These are phyloP conservation scores for Altica lythri DNA, from an alignment of 2,888 invertebrate species.

Conservation along the genomic window DNA sequence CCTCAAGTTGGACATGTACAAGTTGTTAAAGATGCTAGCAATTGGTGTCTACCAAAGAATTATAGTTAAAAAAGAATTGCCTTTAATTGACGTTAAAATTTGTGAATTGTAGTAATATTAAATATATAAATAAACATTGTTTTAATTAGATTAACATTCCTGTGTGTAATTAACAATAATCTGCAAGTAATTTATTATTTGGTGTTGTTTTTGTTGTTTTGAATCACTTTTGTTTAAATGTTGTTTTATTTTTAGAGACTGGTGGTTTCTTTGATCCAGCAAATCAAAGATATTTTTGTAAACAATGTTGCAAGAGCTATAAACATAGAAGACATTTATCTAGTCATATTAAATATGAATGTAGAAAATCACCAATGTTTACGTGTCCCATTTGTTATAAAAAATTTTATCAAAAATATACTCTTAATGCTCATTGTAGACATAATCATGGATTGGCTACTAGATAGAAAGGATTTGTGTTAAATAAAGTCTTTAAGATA, in stretches of 20 bases:
- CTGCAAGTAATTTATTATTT: background rate
- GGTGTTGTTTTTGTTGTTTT: conserved; percentile 10
- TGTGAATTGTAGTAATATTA: background rate
- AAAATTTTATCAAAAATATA: too few relatives aligned
- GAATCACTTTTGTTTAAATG: conserved; percentile 40
- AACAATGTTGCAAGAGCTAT: conserved; percentile 26
- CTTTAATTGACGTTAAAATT: background rate
- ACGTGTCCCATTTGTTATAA: too few relatives aligned
- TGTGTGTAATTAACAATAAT: too few relatives aligned
- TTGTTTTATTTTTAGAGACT: conserved; percentile 42
- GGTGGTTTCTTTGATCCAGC: background rate
- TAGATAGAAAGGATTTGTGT: too few relatives aligned
- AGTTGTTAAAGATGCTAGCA: background rate
- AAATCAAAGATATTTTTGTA: conserved; percentile 5
- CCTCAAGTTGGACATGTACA: background rate
- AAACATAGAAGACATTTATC: conserved; percentile 28
- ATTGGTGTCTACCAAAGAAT: background rate
- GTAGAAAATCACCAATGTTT: too few relatives aligned
- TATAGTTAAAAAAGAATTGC: background rate
- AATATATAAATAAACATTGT: background rate
- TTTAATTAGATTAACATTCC: too few relatives aligned
- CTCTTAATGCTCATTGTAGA: too few relatives aligned
- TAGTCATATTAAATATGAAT: conserved; percentile 34
- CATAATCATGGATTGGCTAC: too few relatives aligned
- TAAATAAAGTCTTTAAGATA: too few relatives aligned